Evolutionary conservation across 1,140 invertebrate species (phyloP).

Genomic region (Tetragonula clypearis): DNA sequence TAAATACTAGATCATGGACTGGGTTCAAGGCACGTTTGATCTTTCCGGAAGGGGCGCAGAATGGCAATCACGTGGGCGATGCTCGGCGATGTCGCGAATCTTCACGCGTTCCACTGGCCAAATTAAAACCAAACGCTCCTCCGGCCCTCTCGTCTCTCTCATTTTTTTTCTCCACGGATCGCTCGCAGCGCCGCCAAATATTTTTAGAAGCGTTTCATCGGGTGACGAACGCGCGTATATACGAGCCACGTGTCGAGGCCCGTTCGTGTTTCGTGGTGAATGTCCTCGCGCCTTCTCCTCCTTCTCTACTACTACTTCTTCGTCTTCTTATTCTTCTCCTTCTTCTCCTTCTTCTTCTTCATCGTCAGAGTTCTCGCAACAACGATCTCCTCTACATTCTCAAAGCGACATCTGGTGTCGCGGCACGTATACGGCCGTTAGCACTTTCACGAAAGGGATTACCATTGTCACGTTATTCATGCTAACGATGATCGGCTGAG

Average conservation of each 20-base stretch:
- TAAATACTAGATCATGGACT: not conserved
- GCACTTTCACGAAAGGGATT: conserved; percentile 74
- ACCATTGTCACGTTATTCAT: conserved; percentile 80
- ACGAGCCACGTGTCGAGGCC: conserved; percentile 64
- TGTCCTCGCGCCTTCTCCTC: conserved; percentile 38
- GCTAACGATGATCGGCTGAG: conserved; percentile 80
- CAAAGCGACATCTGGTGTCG: conserved; percentile 69
- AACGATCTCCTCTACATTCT: conserved; percentile 65
- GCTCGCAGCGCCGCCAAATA: conserved; percentile 44
- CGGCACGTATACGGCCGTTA: conserved; percentile 66
- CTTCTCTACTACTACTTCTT: not conserved
- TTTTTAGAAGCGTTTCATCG: conserved; percentile 66
- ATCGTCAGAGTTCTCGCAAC: conserved; percentile 36
- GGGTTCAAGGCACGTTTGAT: not conserved
- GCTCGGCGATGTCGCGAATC: conserved; percentile 21
- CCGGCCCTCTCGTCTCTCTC: not conserved
- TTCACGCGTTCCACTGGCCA: conserved; percentile 42
- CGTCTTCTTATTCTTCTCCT: not conserved
- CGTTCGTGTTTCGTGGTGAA: conserved; percentile 57
- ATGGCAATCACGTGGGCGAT: not conserved
- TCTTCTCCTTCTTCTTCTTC: conserved; percentile 38
- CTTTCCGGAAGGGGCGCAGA: not conserved
- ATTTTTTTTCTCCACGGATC: not conserved
- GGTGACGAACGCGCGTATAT: conserved; percentile 55
- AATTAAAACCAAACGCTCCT: conserved; percentile 37